A percentile compares a stretch with the other conserved stretches of the same genome.
Conservation (phyloP, 2,888 invertebrate genomes). For the Nasonia oneida region DNA sequence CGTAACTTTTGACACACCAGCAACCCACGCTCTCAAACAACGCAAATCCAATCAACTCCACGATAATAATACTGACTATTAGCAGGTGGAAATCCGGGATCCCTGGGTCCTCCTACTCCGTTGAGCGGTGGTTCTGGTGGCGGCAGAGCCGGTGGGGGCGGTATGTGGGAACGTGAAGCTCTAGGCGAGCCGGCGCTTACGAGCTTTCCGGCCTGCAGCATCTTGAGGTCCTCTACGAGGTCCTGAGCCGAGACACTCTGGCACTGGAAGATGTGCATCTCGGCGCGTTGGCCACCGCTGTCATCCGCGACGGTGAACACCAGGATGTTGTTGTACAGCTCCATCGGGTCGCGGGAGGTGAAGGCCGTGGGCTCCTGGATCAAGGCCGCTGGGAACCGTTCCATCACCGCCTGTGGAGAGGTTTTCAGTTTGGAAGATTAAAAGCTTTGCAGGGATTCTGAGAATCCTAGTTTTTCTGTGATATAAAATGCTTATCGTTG, state of each 20-base stretch:
- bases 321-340: constrained; percentile 98
- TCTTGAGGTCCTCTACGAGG: constrained; percentile 91
- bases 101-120: constrained; percentile 79
- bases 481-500: too few species aligned
- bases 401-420: constrained; percentile 92
- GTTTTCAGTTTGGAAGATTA: not conserved
- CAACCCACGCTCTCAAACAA: too few species aligned
- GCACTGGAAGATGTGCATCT: constrained; percentile 99
- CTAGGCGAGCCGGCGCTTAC: constrained; percentile 74
- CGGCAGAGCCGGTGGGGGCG: constrained; percentile 83
- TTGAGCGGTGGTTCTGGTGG: constrained; percentile 82
- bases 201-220: constrained; percentile 82
- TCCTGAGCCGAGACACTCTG: constrained; percentile 91
- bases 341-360: constrained; percentile 96
- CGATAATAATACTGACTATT: constrained; percentile 69
- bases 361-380: constrained; percentile 99
- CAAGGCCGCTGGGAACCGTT: constrained; percentile 94
- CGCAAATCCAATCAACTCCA: too few species aligned
- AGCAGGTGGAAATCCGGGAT: constrained; percentile 80
- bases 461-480: too few species aligned
- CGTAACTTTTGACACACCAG: not conserved
- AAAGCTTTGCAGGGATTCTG: too few species aligned
- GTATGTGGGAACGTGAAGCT: constrained; percentile 78
- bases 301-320: constrained; percentile 95
- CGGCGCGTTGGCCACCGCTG: constrained; percentile 83